Base-by-base conservation (phyloP, 2,113 vertebrate species). In the Perca fluviatilis region DNA sequence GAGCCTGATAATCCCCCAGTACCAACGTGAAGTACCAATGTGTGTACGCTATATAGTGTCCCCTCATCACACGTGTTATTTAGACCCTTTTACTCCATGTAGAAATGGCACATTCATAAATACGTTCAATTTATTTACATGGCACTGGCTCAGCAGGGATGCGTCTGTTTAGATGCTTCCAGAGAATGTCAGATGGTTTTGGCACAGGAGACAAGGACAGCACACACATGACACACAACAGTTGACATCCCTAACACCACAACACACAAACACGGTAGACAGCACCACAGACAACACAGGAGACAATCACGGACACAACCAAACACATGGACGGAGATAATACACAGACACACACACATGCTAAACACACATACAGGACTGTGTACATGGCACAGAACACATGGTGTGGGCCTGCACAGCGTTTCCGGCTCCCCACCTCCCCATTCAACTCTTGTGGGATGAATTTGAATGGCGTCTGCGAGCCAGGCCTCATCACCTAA, bases 31-130 rank as follows among this genome's bases (percentile, higher is more conserved):
- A 46, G 46, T 21, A 58, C 21, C 21, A 43, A 5, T n/a, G 33
- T 19, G n/a, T 53, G 74, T 16, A 5, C 19, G 25, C 5, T 6
- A 18, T 50, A 21, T n/a, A 53, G 5, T 76, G 54, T 25, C 50
- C 14, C 5, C 7, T 23, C 43, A 58, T n/a, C 47, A 36, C 25
- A 62, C 15, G 2, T 40, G 1, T 21, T 11, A 64, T 23, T 40
- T 6, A n/a, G 16, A 82, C 57, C 21, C n/a, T 50, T 51, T 3
- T 7, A 40, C 21, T 56, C 47, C 19, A 36, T 14, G 18, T 69
- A 27, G 36, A 64, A 18, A 61, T 33, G 15, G 66, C 66, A 62
- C 40, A 74, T 63, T 66, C 63, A 82, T 7, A 19, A 77, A 43
- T 51, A 72, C 46, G 19, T 61, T 36, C 3, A 6, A 36, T 33